phyloP scores from a whole-genome alignment of 2,113 vertebrate genomes.

The Prolemur simus region DNA sequence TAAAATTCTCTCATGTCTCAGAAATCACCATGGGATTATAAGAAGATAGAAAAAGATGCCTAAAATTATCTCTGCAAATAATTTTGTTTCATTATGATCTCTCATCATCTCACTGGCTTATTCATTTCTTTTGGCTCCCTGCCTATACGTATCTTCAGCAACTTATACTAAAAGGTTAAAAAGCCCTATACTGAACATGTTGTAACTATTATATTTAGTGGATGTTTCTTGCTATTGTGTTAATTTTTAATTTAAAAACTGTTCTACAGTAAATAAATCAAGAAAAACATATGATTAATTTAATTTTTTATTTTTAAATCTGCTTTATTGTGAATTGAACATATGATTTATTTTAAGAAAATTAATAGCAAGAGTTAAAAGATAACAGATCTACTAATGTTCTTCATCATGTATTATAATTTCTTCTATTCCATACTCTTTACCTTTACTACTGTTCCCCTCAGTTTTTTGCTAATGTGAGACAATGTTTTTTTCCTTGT shows the following conservation, averaged over 20 bases:
- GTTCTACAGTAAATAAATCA: not conserved
- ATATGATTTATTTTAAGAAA: slow-evolving; percentile 9
- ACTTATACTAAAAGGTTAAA: not conserved
- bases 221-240: not conserved
- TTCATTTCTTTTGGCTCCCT: not conserved
- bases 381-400: not conserved
- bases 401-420: not conserved
- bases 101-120: not conserved
- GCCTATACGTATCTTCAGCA: not conserved
- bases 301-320: no score
- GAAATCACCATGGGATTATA: not conserved
- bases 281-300: not conserved
- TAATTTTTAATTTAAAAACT: slow-evolving; percentile 7
- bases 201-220: not conserved
- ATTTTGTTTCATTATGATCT: not conserved
- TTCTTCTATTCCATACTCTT: not conserved
- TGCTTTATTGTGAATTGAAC: no score
- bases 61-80: not conserved
- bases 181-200: not conserved
- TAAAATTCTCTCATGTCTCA: not conserved
- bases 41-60: not conserved
- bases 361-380: not conserved
- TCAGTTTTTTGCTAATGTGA: not conserved
- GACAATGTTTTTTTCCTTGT: not conserved
- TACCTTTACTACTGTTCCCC: not conserved